Conservation (phyloP, 2,888 invertebrate species). For the Galeopsomyia nigrocyanea region DNA sequence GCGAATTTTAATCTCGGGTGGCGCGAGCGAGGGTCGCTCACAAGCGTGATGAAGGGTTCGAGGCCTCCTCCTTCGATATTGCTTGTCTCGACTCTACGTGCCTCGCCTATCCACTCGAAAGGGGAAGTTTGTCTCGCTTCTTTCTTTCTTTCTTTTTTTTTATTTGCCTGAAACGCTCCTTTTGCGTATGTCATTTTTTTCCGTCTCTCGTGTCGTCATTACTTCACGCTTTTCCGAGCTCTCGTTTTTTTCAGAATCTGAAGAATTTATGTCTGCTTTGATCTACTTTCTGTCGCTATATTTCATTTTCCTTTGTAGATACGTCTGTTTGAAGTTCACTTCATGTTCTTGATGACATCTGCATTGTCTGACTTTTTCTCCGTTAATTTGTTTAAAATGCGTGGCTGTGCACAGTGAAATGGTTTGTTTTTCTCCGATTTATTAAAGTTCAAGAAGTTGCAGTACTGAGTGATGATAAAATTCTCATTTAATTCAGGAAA, state of each 20-base stretch:
- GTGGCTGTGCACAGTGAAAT: no score
- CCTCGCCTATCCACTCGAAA: background rate
- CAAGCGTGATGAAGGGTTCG: slow-evolving; percentile 28
- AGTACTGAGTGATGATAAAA: no score
- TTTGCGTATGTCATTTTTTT: background rate
- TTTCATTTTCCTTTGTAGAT: no score
- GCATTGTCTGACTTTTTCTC: no score
- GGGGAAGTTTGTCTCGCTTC: background rate
- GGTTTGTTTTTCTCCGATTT: no score
- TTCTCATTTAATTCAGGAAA: no score
- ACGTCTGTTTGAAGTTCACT: no score
- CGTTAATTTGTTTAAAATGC: no score
- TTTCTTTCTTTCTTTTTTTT: slow-evolving; percentile 19
- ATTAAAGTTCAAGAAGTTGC: no score
- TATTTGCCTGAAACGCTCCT: background rate
- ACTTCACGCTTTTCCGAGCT: background rate
- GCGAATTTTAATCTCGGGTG: slow-evolving; percentile 42
- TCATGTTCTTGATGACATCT: no score
- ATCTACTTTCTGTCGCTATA: no score
- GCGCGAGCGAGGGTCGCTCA: slow-evolving; percentile 9
- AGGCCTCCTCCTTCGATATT: slow-evolving; percentile 28
- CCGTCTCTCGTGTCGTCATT: background rate
- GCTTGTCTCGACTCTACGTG: background rate
- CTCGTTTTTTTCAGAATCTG: background rate
- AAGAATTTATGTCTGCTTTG: no score